These are phyloP conservation scores for Saiga tatarica DNA, from an alignment of 2,113 vertebrate genomes.

Conservation along the genomic window DNA sequence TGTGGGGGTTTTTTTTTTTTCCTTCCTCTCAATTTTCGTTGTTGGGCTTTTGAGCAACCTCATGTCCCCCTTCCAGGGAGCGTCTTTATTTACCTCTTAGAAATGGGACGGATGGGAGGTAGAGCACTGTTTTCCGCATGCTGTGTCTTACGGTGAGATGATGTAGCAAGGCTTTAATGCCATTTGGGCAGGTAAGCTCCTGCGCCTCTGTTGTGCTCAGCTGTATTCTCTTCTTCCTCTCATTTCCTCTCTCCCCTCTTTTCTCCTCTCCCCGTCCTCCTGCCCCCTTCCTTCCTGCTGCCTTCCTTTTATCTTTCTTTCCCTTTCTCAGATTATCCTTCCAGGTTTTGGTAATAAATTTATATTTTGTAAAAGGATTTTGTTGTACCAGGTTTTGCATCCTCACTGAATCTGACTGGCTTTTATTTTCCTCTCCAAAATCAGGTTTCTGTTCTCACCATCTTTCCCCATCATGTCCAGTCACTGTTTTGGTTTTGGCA, in stretches of 20 bases:
- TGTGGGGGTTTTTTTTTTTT: not conserved
- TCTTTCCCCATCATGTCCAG: conserved; percentile 79
- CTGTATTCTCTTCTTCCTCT: conserved; percentile 41
- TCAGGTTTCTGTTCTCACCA: conserved; percentile 68
- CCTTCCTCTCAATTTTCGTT: not conserved
- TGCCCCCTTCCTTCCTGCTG: conserved; percentile 29
- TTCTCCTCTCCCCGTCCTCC: not conserved
- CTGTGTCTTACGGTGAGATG: conserved; percentile 63
- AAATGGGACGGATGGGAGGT: not conserved
- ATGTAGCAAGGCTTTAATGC: conserved; percentile 70
- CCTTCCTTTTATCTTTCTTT: conserved; percentile 65
- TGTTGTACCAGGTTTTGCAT: conserved; percentile 84
- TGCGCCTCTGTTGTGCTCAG: conserved; percentile 71
- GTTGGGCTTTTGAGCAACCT: conserved; percentile 54
- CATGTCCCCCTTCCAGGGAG: conserved; percentile 59
- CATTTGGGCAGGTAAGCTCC: conserved; percentile 81
- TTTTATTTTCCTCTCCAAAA: conserved; percentile 61
- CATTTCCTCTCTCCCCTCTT: conserved; percentile 43
- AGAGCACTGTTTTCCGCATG: conserved; percentile 70
- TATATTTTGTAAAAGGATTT: conserved; percentile 85
- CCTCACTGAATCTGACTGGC: conserved; percentile 80
- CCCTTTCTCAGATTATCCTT: conserved; percentile 64
- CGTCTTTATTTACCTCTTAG: conserved; percentile 37
- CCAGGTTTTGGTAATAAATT: conserved; percentile 80
- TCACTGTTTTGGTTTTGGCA: conserved; percentile 88